Conservation (phyloP, 2,113 vertebrate species). For the Acanthochromis polyacanthus region DNA sequence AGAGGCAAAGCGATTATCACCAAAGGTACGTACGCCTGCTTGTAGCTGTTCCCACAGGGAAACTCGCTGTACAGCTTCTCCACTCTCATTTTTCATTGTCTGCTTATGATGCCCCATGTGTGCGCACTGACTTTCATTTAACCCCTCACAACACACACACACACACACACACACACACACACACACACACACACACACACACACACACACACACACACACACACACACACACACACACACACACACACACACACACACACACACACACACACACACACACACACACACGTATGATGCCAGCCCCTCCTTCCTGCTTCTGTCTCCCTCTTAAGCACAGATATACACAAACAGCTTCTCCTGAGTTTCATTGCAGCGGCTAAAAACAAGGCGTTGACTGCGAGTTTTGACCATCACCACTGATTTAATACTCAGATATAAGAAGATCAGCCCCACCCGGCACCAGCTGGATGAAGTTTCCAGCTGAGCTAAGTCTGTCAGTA, state of each 20-base stretch:
- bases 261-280: slow-evolving; percentile 36
- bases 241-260: slow-evolving; percentile 62
- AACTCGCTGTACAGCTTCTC: slow-evolving; percentile 74
- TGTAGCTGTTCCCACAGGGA: slow-evolving; percentile 77
- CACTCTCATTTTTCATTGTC: slow-evolving; percentile 85
- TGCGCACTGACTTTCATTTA: slow-evolving; percentile 85
- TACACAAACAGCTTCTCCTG: slow-evolving; percentile 22
- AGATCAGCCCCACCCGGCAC: neutral
- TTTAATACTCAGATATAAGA: neutral
- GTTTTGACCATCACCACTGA: slow-evolving; percentile 23
- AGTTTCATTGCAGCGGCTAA: slow-evolving; percentile 39
- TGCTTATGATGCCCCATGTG: slow-evolving; percentile 83
- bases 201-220: slow-evolving; percentile 61
- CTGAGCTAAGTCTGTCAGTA: too few relatives aligned
- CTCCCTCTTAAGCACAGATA: slow-evolving; percentile 10
- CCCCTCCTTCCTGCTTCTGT: slow-evolving; percentile 20
- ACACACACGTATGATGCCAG: slow-evolving; percentile 47
- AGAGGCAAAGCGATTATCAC: slow-evolving; percentile 75
- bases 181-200: slow-evolving; percentile 54
- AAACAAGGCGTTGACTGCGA: slow-evolving; percentile 15
- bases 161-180: slow-evolving; percentile 51
- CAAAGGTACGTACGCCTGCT: slow-evolving; percentile 72
- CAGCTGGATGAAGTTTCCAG: too few relatives aligned
- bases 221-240: slow-evolving; percentile 44
- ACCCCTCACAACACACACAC: slow-evolving; percentile 72